Conservation (phyloP, 1,140 invertebrate genomes). For the Polyergus mexicanus region DNA sequence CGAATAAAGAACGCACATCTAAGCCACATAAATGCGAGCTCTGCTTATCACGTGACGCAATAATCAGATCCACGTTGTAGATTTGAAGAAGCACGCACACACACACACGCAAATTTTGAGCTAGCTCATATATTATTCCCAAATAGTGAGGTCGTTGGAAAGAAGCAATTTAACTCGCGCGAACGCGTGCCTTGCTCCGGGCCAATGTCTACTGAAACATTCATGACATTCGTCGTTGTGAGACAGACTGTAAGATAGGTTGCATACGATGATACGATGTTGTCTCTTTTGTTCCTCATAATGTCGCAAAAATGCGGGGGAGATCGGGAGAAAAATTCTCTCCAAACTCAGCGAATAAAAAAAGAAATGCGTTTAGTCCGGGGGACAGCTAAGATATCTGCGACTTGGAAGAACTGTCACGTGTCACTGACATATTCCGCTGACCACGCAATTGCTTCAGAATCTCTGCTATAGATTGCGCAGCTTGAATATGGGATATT, state of each 20-base stretch:
- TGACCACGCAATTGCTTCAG: conserved; percentile 8
- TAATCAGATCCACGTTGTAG: conserved; percentile 29
- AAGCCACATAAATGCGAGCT: not conserved
- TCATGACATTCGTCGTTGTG: not conserved
- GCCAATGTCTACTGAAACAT: conserved; percentile 1
- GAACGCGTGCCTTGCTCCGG: not conserved
- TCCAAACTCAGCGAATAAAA: not conserved
- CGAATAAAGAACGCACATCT: not conserved
- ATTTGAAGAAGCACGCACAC: not conserved
- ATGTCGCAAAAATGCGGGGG: not conserved
- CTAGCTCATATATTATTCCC: conserved; percentile 11
- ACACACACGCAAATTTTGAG: too few species aligned
- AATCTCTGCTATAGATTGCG: not conserved
- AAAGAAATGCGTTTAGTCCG: not conserved
- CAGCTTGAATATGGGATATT: not conserved
- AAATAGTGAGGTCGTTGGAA: conserved; percentile 7
- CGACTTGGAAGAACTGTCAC: not conserved
- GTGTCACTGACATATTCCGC: conserved; percentile 32
- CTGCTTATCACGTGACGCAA: conserved; percentile 5
- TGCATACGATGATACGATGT: not conserved
- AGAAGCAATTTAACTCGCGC: conserved; percentile 16
- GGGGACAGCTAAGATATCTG: not conserved
- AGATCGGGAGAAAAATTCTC: conserved; percentile 4
- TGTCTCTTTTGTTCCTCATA: not conserved
- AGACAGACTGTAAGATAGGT: not conserved